phyloP scores from a whole-genome alignment of 2,797 vertebrate species.

The Tapirus indicus region DNA sequence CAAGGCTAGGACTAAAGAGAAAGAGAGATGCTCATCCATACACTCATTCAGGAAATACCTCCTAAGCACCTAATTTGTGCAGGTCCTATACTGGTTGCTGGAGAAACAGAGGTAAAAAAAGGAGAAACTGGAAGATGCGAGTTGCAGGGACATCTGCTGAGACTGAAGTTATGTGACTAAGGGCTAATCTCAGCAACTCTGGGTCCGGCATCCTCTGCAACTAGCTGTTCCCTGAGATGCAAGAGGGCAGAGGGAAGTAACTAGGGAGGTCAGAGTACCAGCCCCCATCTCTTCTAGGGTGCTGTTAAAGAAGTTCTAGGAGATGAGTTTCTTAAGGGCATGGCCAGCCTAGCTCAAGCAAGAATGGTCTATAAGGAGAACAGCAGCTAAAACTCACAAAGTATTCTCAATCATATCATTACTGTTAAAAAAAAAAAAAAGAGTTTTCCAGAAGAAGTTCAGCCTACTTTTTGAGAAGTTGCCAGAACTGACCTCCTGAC shows the following conservation, averaged over 20 bases:
- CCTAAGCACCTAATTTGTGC: neutral
- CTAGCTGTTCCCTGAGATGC: neutral
- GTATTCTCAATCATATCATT: neutral
- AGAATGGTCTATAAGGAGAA: neutral
- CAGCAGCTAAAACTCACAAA: neutral
- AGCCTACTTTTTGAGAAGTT: neutral
- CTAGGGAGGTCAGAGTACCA: neutral
- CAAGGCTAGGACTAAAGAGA: conserved; percentile 13
- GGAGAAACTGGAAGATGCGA: neutral
- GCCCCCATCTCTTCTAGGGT: neutral
- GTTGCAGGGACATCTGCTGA: neutral
- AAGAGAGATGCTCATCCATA: neutral
- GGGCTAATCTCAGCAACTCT: neutral
- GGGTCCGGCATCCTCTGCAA: neutral
- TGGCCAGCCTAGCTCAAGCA: neutral
- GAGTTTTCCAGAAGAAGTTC: conserved; percentile 12
- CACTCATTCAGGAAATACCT: neutral
- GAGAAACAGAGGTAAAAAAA: neutral
- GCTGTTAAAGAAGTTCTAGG: neutral
- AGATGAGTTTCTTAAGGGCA: neutral
- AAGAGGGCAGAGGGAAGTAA: neutral
- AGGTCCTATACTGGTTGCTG: neutral
- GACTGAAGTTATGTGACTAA: neutral
- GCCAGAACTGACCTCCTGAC: neutral
- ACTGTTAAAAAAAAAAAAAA: neutral